A percentile compares a stretch with the other conserved stretches of the same genome.
phyloP scores from a whole-genome alignment of 1,140 invertebrate genomes.

The Scaptomyza pallida region DNA sequence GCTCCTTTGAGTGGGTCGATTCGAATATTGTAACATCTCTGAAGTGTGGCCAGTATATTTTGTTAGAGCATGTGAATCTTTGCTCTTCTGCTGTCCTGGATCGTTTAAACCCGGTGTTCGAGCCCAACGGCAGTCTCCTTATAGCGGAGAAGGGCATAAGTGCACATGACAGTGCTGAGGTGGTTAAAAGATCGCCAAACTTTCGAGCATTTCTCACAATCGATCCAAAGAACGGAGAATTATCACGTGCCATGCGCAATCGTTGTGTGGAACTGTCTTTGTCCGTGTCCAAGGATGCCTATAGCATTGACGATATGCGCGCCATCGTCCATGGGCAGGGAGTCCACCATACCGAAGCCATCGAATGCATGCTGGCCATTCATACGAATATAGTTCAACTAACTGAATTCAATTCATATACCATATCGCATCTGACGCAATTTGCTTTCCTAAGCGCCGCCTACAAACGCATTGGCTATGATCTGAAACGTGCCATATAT shows the following conservation, averaged over 20 bases:
- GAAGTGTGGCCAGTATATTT: constrained; percentile 76
- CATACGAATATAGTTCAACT: constrained; percentile 84
- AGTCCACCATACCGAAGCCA: constrained; percentile 81
- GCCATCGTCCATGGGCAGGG: constrained; percentile 86
- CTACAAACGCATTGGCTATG: constrained; percentile 75
- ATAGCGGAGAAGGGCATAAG: constrained; percentile 96
- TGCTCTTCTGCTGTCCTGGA: constrained; percentile 98
- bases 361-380: constrained; percentile 85
- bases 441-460: constrained; percentile 69
- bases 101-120: constrained; percentile 96
- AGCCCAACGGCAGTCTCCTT: constrained; percentile 94
- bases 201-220: constrained; percentile 98
- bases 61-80: constrained; percentile 97
- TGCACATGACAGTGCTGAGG: constrained; percentile 88
- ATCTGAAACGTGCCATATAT: constrained; percentile 68
- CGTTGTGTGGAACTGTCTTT: constrained; percentile 97
- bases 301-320: constrained; percentile 85
- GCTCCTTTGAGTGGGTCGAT: constrained; percentile 99
- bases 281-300: constrained; percentile 79
- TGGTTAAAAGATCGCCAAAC: constrained; percentile 93
- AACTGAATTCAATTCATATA: constrained; percentile 78
- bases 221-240: constrained; percentile 96
- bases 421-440: constrained; percentile 76
- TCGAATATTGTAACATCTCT: constrained; percentile 92
- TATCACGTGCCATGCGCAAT: constrained; percentile 99